Evolutionary conservation across 64 coral and sea anemone species (phyloP).

Genomic region (Montipora efflorescens): DNA sequence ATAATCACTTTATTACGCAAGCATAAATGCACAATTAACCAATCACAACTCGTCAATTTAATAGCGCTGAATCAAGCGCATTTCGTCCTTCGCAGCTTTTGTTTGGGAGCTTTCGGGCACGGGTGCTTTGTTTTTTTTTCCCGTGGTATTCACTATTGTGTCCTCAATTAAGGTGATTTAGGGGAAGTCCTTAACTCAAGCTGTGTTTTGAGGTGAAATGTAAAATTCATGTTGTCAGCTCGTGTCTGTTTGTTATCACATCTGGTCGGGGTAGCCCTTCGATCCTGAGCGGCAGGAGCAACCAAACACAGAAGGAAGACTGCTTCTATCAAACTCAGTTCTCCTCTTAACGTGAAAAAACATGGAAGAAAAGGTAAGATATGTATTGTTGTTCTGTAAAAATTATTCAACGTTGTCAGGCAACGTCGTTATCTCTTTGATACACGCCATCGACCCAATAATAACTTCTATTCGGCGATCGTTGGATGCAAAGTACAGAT

Average conservation of each 20-base stretch:
- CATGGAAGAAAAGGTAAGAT: constrained; percentile 55
- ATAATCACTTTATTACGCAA: constrained; percentile 53
- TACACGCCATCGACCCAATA: neutral
- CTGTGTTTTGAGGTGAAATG: constrained; percentile 2
- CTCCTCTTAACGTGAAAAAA: neutral
- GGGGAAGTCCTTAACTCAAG: constrained; percentile 20
- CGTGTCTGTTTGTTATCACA: neutral
- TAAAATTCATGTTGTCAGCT: constrained; percentile 13
- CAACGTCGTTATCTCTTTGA: neutral
- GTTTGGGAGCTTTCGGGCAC: neutral
- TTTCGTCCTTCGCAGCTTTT: neutral
- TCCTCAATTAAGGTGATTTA: neutral
- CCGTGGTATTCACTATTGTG: neutral
- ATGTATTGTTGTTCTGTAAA: constrained; percentile 1
- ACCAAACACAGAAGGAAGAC: neutral
- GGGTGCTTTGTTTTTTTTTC: neutral
- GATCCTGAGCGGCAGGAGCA: neutral
- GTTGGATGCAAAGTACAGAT: neutral
- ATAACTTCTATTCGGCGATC: constrained; percentile 8
- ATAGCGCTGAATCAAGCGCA: constrained; percentile 9
- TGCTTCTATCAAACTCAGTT: neutral
- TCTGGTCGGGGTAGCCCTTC: neutral
- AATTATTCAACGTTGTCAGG: constrained; percentile 17
- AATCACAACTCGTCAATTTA: constrained; percentile 34
- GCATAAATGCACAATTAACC: constrained; percentile 8